phyloP scores from a whole-genome alignment of 2,888 invertebrate species.

The Hydrotaea cyrtoneurina region DNA sequence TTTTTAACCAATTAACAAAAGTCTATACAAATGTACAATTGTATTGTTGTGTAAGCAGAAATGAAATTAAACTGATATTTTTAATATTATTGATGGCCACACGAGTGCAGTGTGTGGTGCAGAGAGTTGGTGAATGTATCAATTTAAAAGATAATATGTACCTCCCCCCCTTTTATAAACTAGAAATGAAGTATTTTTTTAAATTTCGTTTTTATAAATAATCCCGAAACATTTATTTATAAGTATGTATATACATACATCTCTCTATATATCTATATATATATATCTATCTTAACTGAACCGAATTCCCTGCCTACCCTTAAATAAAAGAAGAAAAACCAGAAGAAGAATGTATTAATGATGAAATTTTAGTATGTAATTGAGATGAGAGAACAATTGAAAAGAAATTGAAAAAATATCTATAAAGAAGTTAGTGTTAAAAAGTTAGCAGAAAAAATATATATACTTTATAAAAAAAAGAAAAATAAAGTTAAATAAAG shows the following conservation, averaged over 20 bases:
- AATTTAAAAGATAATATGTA: slow-evolving; percentile 28
- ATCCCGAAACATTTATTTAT: background rate
- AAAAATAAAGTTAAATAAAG: slow-evolving; percentile 55
- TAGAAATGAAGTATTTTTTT: slow-evolving; percentile 32
- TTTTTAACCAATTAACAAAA: slow-evolving; percentile 36
- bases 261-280: background rate
- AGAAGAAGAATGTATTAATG: slow-evolving; percentile 12
- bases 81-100: slow-evolving; percentile 19
- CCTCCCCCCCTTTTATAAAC: slow-evolving; percentile 28
- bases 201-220: slow-evolving; percentile 27
- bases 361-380: slow-evolving; percentile 34
- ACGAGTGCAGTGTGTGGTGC: too few species aligned
- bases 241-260: slow-evolving; percentile 15
- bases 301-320: slow-evolving; percentile 5
- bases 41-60: slow-evolving; percentile 22
- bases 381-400: slow-evolving; percentile 25
- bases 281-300: background rate
- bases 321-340: background rate
- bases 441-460: slow-evolving; percentile 50
- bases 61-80: slow-evolving; percentile 9
- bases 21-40: slow-evolving; percentile 13
- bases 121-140: slow-evolving; percentile 15
- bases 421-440: slow-evolving; percentile 64
- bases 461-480: slow-evolving; percentile 10
- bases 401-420: slow-evolving; percentile 32